A percentile compares a stretch with the other conserved stretches of the same genome.
Evolutionary conservation across 1,140 invertebrate species (phyloP).

Genomic region (Drosophila asahinai): DNA sequence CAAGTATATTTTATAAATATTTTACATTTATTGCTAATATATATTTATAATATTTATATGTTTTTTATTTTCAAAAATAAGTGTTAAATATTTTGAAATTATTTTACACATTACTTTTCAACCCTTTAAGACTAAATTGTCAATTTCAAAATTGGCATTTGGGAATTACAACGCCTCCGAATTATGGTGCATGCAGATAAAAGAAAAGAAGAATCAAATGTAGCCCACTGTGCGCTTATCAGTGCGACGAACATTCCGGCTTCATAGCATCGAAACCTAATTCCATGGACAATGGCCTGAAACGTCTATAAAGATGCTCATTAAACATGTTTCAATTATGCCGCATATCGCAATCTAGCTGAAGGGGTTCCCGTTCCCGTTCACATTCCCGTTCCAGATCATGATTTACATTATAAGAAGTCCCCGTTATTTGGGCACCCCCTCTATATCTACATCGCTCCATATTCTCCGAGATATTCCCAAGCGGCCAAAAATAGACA

Average conservation of each 20-base stretch:
- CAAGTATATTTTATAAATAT: not conserved
- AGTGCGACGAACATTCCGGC: not conserved
- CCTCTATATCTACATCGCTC: not conserved
- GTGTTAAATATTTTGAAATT: too few species aligned
- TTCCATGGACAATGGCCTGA: conserved; percentile 27
- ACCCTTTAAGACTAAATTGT: too few species aligned
- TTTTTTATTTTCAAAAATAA: too few species aligned
- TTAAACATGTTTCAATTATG: conserved; percentile 59
- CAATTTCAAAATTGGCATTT: not conserved
- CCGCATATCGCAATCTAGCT: not conserved
- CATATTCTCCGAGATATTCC: conserved; percentile 58
- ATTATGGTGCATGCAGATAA: not conserved
- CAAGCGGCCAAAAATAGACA: conserved; percentile 80
- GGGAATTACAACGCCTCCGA: not conserved
- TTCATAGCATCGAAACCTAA: conserved; percentile 1
- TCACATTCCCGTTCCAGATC: not conserved
- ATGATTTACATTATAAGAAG: conserved; percentile 48
- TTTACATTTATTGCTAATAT: too few species aligned
- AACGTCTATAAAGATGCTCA: conserved; percentile 43
- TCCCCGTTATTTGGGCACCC: conserved; percentile 19
- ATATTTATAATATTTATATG: too few species aligned
- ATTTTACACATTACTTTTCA: too few species aligned
- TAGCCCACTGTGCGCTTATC: conserved; percentile 24
- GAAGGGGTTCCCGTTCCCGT: conserved; percentile 27
- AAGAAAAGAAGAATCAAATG: too few species aligned